Evolutionary conservation across 2,113 vertebrate species (phyloP).

Genomic region (Calyptomena viridis): DNA sequence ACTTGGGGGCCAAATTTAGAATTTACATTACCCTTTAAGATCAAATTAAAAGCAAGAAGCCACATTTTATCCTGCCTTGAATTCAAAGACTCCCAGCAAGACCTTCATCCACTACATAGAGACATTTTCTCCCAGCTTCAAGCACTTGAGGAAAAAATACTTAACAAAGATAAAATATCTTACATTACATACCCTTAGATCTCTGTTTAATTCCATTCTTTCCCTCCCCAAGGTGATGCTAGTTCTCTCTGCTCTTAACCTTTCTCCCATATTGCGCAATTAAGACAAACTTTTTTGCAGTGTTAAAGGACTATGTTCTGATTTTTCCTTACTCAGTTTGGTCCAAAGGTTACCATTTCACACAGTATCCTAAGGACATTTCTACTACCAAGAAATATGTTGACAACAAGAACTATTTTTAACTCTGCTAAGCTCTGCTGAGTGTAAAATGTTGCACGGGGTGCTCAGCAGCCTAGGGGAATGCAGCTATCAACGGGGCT

Average conservation of each 20-base stretch:
- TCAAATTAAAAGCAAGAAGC: not conserved
- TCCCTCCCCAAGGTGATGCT: not conserved
- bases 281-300: not conserved
- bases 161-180: not conserved
- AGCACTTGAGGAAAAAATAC: not conserved
- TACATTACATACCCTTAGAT: not conserved
- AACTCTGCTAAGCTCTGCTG: not conserved
- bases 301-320: not conserved
- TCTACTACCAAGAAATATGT: slow-evolving; percentile 36
- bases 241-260: not conserved
- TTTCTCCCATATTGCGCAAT: not conserved
- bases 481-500: not conserved
- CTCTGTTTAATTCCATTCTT: slow-evolving; percentile 23
- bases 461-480: slow-evolving; percentile 1
- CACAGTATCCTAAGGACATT: slow-evolving; percentile 38
- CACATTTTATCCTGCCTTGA: not conserved
- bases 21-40: not conserved
- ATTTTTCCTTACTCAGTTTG: not conserved
- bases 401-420: slow-evolving; percentile 50
- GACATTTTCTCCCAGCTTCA: not conserved
- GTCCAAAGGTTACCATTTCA: slow-evolving; percentile 51
- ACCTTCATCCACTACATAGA: not conserved
- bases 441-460: slow-evolving; percentile 9
- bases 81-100: not conserved
- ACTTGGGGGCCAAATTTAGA: not conserved